Percentiles rank a stretch among this genome's conserved stretches.
Conservation (phyloP, 2,888 invertebrate genomes). For the Philonicus albiceps region DNA sequence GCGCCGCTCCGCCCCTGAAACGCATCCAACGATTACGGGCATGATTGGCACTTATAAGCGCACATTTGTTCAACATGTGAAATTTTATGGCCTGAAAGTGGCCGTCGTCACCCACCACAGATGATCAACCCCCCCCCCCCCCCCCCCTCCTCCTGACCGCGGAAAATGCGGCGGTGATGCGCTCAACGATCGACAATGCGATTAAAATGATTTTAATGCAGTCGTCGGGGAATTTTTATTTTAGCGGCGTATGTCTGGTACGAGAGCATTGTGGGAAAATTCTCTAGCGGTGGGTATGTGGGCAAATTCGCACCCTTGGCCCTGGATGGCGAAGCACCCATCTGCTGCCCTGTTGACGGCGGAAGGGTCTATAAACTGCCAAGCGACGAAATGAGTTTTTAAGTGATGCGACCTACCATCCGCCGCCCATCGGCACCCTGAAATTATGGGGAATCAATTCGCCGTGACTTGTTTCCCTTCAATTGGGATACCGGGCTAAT, state of each 20-base stretch:
- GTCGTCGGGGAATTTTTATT: conserved; percentile 10
- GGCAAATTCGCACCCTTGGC: neutral
- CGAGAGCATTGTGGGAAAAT: neutral
- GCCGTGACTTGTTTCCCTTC: neutral
- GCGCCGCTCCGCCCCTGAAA: no score
- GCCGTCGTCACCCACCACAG: neutral
- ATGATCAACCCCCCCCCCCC: no score
- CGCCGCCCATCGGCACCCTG: neutral
- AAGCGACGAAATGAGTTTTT: neutral
- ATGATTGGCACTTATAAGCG: conserved; percentile 48
- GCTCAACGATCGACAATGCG: neutral
- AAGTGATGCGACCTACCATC: neutral
- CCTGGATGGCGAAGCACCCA: neutral
- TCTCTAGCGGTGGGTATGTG: neutral
- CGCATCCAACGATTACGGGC: conserved; percentile 41
- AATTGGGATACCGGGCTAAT: neutral
- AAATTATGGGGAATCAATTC: neutral
- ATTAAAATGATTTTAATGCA: conserved; percentile 22
- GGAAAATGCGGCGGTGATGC: neutral
- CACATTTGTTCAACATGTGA: conserved; percentile 48
- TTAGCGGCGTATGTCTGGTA: neutral
- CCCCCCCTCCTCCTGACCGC: no score
- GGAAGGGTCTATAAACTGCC: neutral
- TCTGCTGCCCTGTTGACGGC: neutral
- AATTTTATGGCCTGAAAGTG: conserved; percentile 12